A percentile compares a stretch with the other conserved stretches of the same genome.
phyloP scores from a whole-genome alignment of 2,797 vertebrate genomes.

The Heterohyrax brucei region DNA sequence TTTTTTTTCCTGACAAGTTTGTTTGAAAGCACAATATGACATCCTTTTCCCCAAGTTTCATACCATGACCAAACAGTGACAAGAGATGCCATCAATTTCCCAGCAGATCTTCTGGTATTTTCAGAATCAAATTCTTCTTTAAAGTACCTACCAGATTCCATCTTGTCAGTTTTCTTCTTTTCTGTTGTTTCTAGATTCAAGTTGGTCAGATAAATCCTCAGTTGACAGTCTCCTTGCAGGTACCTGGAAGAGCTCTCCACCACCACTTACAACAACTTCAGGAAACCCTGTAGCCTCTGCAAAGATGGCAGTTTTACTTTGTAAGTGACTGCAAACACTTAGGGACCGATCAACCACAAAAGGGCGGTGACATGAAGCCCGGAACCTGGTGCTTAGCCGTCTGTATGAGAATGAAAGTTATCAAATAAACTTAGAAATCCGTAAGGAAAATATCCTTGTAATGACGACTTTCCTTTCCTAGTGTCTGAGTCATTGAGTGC shows the following conservation, averaged over 20 bases:
- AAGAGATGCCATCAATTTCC: background rate
- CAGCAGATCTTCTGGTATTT: background rate
- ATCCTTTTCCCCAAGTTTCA: background rate
- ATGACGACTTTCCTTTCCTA: background rate
- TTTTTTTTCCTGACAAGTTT: background rate
- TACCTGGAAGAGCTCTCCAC: background rate
- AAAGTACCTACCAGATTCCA: background rate
- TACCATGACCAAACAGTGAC: background rate
- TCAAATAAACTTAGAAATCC: background rate
- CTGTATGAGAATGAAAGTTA: background rate
- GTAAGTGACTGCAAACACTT: background rate
- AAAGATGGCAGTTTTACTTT: background rate
- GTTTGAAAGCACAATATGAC: background rate
- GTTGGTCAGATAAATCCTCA: background rate
- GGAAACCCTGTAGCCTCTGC: background rate
- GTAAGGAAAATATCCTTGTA: background rate
- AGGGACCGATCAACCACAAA: background rate
- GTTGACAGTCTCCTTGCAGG: background rate
- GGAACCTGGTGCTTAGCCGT: background rate
- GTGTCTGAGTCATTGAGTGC: too few species aligned
- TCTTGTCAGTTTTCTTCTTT: background rate
- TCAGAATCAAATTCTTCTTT: background rate
- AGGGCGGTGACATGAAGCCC: background rate
- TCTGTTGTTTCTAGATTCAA: background rate
- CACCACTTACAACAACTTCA: background rate